Percentiles rank a stretch among this genome's conserved stretches.
Evolutionary conservation across 2,797 vertebrate species (phyloP).

Genomic region (Ctenopoma kingsleyae): DNA sequence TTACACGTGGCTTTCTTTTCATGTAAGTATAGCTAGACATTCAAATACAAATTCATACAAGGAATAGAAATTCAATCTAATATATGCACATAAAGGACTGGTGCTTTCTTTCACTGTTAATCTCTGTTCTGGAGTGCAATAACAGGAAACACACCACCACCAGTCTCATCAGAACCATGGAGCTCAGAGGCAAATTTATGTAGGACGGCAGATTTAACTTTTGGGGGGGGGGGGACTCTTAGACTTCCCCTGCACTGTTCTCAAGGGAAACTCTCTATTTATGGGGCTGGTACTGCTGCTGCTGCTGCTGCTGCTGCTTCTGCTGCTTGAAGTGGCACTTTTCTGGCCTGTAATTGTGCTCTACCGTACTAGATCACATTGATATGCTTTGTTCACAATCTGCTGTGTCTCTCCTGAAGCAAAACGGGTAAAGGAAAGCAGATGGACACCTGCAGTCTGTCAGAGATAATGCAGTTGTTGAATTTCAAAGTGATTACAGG

Average conservation of each 20-base stretch:
- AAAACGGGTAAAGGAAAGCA: conserved; percentile 4
- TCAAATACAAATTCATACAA: too few species aligned
- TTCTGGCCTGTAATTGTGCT: conserved; percentile 67
- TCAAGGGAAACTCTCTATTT: conserved; percentile 84
- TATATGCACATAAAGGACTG: background rate
- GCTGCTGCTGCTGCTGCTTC: conserved; percentile 47
- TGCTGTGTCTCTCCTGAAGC: conserved; percentile 29
- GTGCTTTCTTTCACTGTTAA: background rate
- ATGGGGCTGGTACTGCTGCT: conserved; percentile 65
- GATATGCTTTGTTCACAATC: conserved; percentile 50
- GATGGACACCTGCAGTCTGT: conserved; percentile 5
- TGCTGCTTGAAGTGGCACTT: conserved; percentile 74
- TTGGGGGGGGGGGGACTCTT: conserved; percentile 54
- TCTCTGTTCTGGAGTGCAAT: conserved; percentile 11
- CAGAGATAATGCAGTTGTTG: background rate
- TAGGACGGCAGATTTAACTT: conserved; percentile 79
- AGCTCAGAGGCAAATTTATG: conserved; percentile 73
- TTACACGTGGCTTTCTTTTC: too few species aligned
- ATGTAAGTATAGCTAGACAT: too few species aligned
- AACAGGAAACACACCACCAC: background rate
- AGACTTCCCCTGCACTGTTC: conserved; percentile 75
- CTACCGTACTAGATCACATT: conserved; percentile 39
- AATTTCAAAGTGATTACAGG: background rate
- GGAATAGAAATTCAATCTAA: background rate
- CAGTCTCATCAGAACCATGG: conserved; percentile 33